phyloP scores from a whole-genome alignment of 2,797 vertebrate species.

The Streptopelia turtur region DNA sequence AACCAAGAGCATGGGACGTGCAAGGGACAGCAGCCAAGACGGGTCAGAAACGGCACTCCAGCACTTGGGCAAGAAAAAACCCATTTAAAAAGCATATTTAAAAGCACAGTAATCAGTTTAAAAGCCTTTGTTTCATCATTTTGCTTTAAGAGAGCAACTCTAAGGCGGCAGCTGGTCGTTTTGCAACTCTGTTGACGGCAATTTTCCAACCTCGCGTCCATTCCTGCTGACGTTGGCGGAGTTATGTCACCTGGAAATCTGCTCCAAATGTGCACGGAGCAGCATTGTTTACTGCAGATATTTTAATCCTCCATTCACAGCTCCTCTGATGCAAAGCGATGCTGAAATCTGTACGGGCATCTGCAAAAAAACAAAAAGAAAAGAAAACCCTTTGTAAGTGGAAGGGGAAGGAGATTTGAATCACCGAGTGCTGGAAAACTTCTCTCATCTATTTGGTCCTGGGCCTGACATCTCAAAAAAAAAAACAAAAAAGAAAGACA shows the following conservation, averaged over 20 bases:
- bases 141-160: not conserved
- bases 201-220: constrained; percentile 7
- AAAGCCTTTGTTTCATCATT: not conserved
- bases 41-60: not conserved
- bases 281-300: not conserved
- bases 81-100: not conserved
- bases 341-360: not conserved
- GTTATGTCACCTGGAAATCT: constrained; percentile 41
- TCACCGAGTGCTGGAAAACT: constrained; percentile 7
- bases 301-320: not conserved
- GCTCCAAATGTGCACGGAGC: not conserved
- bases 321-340: not conserved
- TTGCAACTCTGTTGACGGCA: not conserved
- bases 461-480: not conserved
- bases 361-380: not conserved
- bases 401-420: constrained; percentile 26
- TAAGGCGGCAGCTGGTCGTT: not conserved
- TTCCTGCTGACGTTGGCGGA: not conserved
- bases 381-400: not conserved
- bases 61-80: not conserved
- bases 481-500: not conserved
- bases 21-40: not conserved
- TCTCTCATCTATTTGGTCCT: constrained; percentile 18
- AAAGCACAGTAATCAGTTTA: not conserved
- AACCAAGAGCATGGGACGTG: not conserved